These are phyloP conservation scores for Eupeodes latifasciatus DNA, from an alignment of 2,888 invertebrate species.

Conservation along the genomic window DNA sequence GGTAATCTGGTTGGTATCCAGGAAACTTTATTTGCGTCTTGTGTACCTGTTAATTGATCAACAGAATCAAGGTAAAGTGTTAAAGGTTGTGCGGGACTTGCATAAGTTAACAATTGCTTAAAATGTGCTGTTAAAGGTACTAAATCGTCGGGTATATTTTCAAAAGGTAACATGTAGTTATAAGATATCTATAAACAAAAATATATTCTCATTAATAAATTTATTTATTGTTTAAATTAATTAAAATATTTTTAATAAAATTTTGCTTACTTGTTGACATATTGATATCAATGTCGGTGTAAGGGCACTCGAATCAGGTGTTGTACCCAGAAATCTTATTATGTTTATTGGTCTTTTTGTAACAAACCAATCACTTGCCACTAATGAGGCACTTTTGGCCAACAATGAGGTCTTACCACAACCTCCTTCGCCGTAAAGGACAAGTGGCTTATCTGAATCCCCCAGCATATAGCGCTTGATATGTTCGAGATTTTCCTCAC, in stretches of 20 bases:
- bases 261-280: conserved; percentile 92
- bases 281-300: conserved; percentile 97
- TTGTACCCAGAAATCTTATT: conserved; percentile 97
- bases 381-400: conserved; percentile 95
- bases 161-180: conserved; percentile 95
- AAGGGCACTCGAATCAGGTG: conserved; percentile 97
- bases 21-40: conserved; percentile 97
- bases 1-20: conserved; percentile 98
- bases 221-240: background rate
- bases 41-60: conserved; percentile 97
- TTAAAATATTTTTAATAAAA: conserved; percentile 3
- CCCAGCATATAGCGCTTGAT: conserved; percentile 94
- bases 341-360: conserved; percentile 93
- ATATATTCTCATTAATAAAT: background rate
- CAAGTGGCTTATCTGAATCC: conserved; percentile 93
- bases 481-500: conserved; percentile 92
- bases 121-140: conserved; percentile 98
- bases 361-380: conserved; percentile 89
- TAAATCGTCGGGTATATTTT: conserved; percentile 97
- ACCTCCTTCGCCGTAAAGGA: conserved; percentile 97
- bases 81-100: conserved; percentile 92
- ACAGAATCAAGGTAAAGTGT: conserved; percentile 97
- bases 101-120: conserved; percentile 95
- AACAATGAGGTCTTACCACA: conserved; percentile 98
- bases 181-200: conserved; percentile 90